A percentile compares a stretch with the other conserved stretches of the same genome.
Evolutionary conservation across 2,888 invertebrate species (phyloP).

Genomic region (Drosophila nr. perissopoda): DNA sequence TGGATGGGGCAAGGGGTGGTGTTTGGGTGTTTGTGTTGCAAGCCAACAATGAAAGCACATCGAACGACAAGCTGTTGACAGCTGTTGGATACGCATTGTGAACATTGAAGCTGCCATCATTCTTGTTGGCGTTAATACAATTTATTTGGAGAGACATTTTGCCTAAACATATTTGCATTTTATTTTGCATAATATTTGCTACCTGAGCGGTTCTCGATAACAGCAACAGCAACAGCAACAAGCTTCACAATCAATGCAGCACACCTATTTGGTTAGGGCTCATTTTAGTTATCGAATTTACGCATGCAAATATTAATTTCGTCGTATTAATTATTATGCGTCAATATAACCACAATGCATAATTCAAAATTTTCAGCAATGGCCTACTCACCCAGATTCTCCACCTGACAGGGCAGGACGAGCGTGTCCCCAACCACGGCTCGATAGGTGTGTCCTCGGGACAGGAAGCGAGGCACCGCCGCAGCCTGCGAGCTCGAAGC

Average conservation of each 20-base stretch:
- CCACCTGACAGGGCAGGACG: slow-evolving; percentile 92
- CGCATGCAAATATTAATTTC: slow-evolving; percentile 58
- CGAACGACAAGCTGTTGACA: slow-evolving; percentile 68
- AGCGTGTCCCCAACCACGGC: slow-evolving; percentile 92
- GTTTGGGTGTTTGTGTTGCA: neutral
- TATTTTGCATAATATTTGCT: slow-evolving; percentile 62
- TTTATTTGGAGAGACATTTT: slow-evolving; percentile 71
- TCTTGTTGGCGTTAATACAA: slow-evolving; percentile 60
- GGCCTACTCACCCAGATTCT: slow-evolving; percentile 89
- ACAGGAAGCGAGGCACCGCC: slow-evolving; percentile 88
- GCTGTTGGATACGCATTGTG: slow-evolving; percentile 65
- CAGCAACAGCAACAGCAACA: slow-evolving; percentile 16
- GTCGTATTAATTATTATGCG: slow-evolving; percentile 66
- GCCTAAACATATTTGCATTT: slow-evolving; percentile 73
- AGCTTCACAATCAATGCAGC: neutral
- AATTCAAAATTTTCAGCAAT: slow-evolving; percentile 10
- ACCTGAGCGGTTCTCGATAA: slow-evolving; percentile 23
- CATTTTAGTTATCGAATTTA: slow-evolving; percentile 53
- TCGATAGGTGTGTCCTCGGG: slow-evolving; percentile 91
- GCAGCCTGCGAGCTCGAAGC: slow-evolving; percentile 62
- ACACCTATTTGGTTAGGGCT: slow-evolving; percentile 21
- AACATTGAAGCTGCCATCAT: slow-evolving; percentile 28
- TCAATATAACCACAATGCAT: slow-evolving; percentile 10
- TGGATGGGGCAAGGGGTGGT: neutral
- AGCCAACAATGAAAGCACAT: slow-evolving; percentile 16